Conservation (phyloP, 2,113 vertebrate genomes). For the Urocynchramus pylzowi region DNA sequence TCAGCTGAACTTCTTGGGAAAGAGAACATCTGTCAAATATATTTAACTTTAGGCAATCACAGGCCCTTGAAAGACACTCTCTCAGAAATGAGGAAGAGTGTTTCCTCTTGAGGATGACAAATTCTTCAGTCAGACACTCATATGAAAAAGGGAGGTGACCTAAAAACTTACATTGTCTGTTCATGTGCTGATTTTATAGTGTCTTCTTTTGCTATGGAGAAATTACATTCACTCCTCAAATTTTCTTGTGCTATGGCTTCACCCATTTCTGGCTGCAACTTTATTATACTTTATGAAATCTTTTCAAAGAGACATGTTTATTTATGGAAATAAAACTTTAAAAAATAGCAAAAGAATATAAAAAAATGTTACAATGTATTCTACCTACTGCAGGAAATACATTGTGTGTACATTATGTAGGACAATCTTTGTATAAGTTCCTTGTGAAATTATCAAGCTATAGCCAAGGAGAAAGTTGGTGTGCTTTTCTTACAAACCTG, state of each 20-base stretch:
- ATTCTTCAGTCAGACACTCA: not conserved
- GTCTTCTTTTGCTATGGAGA: not conserved
- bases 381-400: not conserved
- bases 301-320: not conserved
- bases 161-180: not conserved
- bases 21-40: not conserved
- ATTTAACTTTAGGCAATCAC: not conserved
- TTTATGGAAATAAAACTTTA: not conserved
- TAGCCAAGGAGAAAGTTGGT: not conserved
- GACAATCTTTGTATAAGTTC: not conserved
- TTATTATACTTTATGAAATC: not conserved
- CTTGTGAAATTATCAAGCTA: not conserved
- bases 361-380: not conserved
- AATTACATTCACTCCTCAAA: not conserved
- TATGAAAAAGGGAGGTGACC: not conserved
- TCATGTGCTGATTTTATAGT: not conserved
- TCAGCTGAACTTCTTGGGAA: not conserved
- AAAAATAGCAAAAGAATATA: not conserved
- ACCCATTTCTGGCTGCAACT: not conserved
- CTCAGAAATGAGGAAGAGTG: not conserved
- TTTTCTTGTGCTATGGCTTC: not conserved
- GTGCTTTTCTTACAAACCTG: not conserved
- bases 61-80: not conserved
- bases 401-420: not conserved
- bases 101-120: not conserved